Base-by-base conservation (phyloP, 2,113 vertebrate genomes). In the Mastomys natalensis region DNA sequence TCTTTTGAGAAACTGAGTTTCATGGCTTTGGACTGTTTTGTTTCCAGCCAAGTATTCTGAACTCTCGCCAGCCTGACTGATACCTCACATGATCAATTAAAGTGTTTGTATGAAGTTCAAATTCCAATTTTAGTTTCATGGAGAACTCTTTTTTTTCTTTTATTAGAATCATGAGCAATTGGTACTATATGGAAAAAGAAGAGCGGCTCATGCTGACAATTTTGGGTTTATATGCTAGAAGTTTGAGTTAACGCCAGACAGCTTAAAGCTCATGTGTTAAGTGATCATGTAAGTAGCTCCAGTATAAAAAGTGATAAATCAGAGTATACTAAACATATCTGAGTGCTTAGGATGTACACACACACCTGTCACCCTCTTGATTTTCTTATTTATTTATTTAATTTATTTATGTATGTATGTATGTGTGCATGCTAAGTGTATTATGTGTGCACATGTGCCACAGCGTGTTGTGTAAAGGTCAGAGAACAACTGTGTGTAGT, bases 41-140 rank as follows among this genome's bases (percentile, higher is more conserved):
- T 68, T 95, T 89, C 40, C 55, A 78, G 40, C 16, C 48, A 91
- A 73, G 78, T 84, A 76, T 90, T 89, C 89, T 96, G 68, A 24
- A 85, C 93, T 5, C 10, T 24, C 81, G 5, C 37, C 12, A 78
- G 40, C 4, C 11, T 64, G 51, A 94, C 72, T 93, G 51, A 90
- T n/a, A 81, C 26, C 3, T 55, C 72, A 89, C 64, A 85, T 45
- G 58, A 70, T 9, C 84, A 87, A 70, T 16, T 70, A 24, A 76
- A 40, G 29, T 45, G 26, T 45, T 85, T 85, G 11, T 26, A 55
- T 66, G 6, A 7, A 81, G 7, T 64, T 81, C 72, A 90, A 9
- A 85, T 45, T 64, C 26, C 53, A 60, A 64, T 31, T 45, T 85
- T 64, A 64, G 60, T 43, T 64, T 85, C 94, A 91, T 0, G 40